phyloP scores from a whole-genome alignment of 1,140 invertebrate species.

The Eumeta japonica region DNA sequence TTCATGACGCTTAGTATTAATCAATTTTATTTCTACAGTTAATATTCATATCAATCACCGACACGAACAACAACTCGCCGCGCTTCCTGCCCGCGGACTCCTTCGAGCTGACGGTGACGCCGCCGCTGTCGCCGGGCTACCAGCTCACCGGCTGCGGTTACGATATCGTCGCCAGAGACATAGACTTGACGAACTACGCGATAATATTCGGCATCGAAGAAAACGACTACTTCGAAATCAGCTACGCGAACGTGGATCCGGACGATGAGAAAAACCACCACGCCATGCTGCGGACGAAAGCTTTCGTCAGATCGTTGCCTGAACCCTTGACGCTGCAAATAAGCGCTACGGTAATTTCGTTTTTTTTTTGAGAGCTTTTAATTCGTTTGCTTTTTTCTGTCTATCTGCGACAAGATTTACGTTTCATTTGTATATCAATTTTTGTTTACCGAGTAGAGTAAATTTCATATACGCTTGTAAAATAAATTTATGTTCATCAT shows the following conservation, averaged over 20 bases:
- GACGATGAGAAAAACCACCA: conserved; percentile 31
- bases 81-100: conserved; percentile 19
- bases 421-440: no score
- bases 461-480: no score
- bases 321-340: conserved; percentile 27
- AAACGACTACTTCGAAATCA: conserved; percentile 34
- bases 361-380: no score
- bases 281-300: conserved; percentile 26
- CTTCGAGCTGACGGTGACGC: conserved; percentile 25
- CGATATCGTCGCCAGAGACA: conserved; percentile 30
- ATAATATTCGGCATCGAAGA: conserved; percentile 32
- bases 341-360: conserved; percentile 46
- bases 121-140: conserved; percentile 34
- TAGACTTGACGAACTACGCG: conserved; percentile 37
- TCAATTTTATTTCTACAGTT: no score
- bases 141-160: conserved; percentile 27
- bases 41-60: conserved; percentile 23
- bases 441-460: no score
- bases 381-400: no score
- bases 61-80: conserved; percentile 42
- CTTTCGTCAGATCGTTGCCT: conserved; percentile 31
- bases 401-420: no score
- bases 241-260: no score
- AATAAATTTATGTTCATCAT: no score
- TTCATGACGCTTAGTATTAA: no score